Percentiles rank a stretch among this genome's conserved stretches.
Conservation (phyloP, 2,797 vertebrate species). For the Gymnothorax reevesii region DNA sequence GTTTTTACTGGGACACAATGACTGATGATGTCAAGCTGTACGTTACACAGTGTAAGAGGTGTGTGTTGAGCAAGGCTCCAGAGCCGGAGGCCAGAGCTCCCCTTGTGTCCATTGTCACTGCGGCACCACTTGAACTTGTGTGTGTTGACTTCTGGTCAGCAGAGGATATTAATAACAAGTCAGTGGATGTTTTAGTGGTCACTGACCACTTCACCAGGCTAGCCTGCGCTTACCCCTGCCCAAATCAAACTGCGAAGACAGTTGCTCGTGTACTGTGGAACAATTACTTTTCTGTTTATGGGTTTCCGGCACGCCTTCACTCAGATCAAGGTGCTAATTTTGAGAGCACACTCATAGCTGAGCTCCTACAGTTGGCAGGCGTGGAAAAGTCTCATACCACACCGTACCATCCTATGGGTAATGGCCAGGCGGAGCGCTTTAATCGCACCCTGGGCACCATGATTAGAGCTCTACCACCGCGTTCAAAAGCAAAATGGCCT, state of each 20-base stretch:
- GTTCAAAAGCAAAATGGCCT: not conserved
- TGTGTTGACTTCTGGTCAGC: conserved; percentile 35
- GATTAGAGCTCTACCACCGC: not conserved
- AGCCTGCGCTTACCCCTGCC: not conserved
- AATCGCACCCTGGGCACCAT: not conserved
- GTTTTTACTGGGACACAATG: conserved; percentile 27
- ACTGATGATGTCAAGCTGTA: conserved; percentile 23
- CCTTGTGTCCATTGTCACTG: conserved; percentile 19
- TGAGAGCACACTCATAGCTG: not conserved
- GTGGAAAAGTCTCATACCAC: not conserved
- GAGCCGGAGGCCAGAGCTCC: conserved; percentile 35
- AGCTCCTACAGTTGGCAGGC: not conserved
- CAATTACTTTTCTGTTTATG: not conserved
- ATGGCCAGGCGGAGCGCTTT: not conserved
- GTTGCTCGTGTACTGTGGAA: not conserved
- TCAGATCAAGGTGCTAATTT: not conserved
- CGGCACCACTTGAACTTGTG: conserved; percentile 9
- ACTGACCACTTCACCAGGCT: conserved; percentile 42
- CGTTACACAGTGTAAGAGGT: conserved; percentile 22
- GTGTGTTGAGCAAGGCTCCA: conserved; percentile 27
- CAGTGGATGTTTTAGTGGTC: conserved; percentile 32
- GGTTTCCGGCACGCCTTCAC: not conserved
- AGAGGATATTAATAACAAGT: conserved; percentile 22
- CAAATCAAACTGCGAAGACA: not conserved
- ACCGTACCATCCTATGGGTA: not conserved